Base-by-base conservation (phyloP, 2,888 invertebrate species). In the Agrochola circellaris region DNA sequence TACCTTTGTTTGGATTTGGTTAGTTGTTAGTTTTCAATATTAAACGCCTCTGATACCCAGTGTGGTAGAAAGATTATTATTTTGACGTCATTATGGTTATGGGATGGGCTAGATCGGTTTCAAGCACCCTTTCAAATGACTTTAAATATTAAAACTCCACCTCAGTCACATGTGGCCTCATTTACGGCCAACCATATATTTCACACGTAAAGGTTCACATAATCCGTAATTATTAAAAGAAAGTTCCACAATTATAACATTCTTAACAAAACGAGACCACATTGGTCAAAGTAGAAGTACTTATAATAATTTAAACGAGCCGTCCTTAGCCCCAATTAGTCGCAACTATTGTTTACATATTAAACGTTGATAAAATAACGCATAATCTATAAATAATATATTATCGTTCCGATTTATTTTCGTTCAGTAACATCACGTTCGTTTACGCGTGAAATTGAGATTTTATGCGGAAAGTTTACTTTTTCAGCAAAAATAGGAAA, bases 291-390 rank as follows among this genome's bases (percentile, higher is more conserved):
- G 38, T 69, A 80, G 11, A 45, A 58, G 64, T 75, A 70, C 77
- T 67, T 74, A 66, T 60, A 74, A 62, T 83, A 54, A 77, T 26
- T 62, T 79, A 17, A 72, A 75, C 73, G 54, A 69, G 72, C 61
- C 74, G 75, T 60, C 89, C 85, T 87, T 89, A 89, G 76, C 77
- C 75, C 77, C 78, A 87, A 89, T 87, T 89, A 79, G 72, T 82
- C 65, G 13, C 84, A 76, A 64, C 88, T 75, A 89, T 87, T 87
- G 89, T 87, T 87, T 78, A 80, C 69, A 64, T 83, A 86, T 80
- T 68, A 77, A 75, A 30, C 51, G 30, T 51, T 72, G 75, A 87
- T 83, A 85, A 87, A 88, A 66, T 76, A 75, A 77, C 70, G 74
- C 77, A 70, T 77, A 74, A 77, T 80, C 73, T 80, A 82, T 75